Conservation (phyloP, 2,113 vertebrate genomes). For the Chlorocebus sabaeus region DNA sequence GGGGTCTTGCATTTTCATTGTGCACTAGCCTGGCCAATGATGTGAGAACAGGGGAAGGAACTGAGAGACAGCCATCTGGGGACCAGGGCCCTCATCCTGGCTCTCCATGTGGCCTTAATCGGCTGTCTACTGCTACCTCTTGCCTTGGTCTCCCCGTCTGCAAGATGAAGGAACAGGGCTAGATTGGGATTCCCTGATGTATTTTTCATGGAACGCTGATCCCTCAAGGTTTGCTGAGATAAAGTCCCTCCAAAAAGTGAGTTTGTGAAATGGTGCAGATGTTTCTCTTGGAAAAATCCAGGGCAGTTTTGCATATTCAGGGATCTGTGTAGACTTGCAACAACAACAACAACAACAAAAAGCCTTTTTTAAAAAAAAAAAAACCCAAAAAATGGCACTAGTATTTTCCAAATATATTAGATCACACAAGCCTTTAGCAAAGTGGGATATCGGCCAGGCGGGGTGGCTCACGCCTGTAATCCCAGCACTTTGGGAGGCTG, state of each 20-base stretch:
- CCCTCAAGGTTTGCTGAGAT: accelerated
- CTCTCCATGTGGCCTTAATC: not conserved
- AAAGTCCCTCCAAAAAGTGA: not conserved
- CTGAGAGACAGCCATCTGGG: accelerated
- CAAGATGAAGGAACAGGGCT: not conserved
- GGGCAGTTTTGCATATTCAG: not conserved
- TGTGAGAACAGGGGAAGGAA: not conserved
- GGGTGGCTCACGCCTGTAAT: too few relatives aligned
- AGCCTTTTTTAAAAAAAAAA: not conserved
- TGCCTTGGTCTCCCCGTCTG: not conserved
- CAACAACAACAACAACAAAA: too few relatives aligned
- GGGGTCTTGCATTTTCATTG: not conserved
- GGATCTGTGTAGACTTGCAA: not conserved
- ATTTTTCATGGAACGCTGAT: accelerated
- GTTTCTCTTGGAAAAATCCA: not conserved
- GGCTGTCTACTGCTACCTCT: accelerated
- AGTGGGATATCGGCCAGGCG: too few relatives aligned
- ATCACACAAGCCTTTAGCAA: not conserved
- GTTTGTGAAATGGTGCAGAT: not conserved
- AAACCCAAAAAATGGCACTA: too few relatives aligned
- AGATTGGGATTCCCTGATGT: accelerated
- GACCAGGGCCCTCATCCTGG: not conserved
- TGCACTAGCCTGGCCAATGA: accelerated
- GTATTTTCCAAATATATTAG: not conserved
- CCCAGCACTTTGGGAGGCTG: too few relatives aligned